Base-by-base conservation (phyloP, 2,113 vertebrate species). In the Trogon surrucura region DNA sequence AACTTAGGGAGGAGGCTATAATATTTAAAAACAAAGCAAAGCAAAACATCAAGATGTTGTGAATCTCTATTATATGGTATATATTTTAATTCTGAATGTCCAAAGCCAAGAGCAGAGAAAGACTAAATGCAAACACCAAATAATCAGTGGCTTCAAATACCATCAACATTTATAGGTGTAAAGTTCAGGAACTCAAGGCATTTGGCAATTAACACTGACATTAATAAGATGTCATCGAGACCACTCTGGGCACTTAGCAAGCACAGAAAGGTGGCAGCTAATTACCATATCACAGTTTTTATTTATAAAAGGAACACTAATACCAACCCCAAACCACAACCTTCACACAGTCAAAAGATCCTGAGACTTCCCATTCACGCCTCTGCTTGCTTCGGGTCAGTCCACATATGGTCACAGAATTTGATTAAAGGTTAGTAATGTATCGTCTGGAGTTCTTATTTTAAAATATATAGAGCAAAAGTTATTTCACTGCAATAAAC, bases 1-100 rank as follows among this genome's bases (percentile, higher is more conserved):
- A 99, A 26, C 97, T 99, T 54, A 98, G 94, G 53, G 98, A 98
- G 62, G 98, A 97, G 54, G 98, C 99, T 99, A 22, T 2, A 41
- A 67, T 82, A 90, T 51, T 84, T 0, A 12, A 53, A 51, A 71
- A 34, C 30, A 50, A n/a, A 38, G 23, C 18, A 27, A 26, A 53
- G 32, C 17, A 20, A 54, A 36, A 58, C 54, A 51, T 25, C 22
- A 57, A 60, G 50, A 34, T 25, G 13, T 7, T 5, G 11, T 81
- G 7, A 71, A 21, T 81, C 6, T 57, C 25, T 45, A 22, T 92
- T 78, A 60, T 7, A 53, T 6, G 3, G 16, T 26, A 54, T 22
- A 62, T 2, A 15, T 79, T 84, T 85, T 26, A 41, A 44, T 54
- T 50, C 69, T 47, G 5, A 62, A 60, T 23, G 16, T 65, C 69